A percentile compares a stretch with the other conserved stretches of the same genome.
phyloP scores from a whole-genome alignment of 2,113 vertebrate genomes.

The Petrocephalus zakoni region DNA sequence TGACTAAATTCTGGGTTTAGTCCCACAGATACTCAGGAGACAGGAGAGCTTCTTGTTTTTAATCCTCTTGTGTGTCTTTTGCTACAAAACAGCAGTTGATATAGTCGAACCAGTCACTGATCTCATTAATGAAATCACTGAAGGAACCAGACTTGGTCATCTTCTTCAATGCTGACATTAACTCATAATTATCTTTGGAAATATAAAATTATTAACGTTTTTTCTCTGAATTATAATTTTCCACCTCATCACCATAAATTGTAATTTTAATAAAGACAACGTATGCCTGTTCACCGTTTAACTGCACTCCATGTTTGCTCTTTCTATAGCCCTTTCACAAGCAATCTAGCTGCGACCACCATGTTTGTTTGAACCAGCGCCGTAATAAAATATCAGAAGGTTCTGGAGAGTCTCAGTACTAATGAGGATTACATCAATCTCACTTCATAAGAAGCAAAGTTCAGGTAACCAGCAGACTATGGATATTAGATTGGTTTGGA shows the following conservation, averaged over 20 bases:
- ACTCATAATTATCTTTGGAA: background rate
- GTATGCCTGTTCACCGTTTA: background rate
- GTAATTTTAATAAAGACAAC: background rate
- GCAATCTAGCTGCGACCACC: background rate
- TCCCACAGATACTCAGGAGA: background rate
- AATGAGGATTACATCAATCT: background rate
- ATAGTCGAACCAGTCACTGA: background rate
- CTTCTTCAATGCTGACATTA: background rate
- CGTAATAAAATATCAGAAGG: background rate
- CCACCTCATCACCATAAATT: background rate
- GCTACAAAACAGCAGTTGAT: background rate
- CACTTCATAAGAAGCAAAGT: background rate
- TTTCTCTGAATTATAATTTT: background rate
- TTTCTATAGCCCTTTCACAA: background rate
- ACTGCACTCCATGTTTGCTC: background rate
- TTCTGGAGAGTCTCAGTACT: background rate
- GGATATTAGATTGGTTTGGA: background rate
- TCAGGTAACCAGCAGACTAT: background rate
- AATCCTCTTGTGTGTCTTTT: background rate
- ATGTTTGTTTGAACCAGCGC: background rate
- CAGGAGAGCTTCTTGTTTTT: background rate
- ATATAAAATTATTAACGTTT: background rate
- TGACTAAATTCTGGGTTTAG: background rate
- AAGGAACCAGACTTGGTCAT: background rate
- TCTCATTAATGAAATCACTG: background rate